Percentiles rank a stretch among this genome's conserved stretches.
Conservation (phyloP, 1,140 invertebrate genomes). For the Drosophila asahinai region DNA sequence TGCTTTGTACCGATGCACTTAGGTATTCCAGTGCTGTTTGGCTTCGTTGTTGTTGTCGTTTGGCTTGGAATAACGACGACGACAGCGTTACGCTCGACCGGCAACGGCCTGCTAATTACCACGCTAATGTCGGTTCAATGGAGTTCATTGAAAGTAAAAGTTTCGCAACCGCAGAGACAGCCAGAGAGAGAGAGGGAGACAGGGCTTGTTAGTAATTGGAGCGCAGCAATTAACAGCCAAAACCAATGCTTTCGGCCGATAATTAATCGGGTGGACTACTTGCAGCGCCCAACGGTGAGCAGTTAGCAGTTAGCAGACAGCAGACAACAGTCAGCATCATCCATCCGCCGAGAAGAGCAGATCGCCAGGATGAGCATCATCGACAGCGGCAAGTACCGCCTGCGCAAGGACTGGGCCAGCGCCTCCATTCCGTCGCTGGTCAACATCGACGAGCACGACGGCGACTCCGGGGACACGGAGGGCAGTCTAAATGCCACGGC, state of each 20-base stretch:
- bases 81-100: slow-evolving; percentile 67
- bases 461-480: slow-evolving; percentile 61
- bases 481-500: slow-evolving; percentile 58
- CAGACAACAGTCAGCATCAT: slow-evolving; percentile 14
- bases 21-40: slow-evolving; percentile 35
- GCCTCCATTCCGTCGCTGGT: slow-evolving; percentile 85
- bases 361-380: slow-evolving; percentile 73
- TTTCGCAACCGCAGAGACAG: slow-evolving; percentile 35
- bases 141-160: slow-evolving; percentile 83
- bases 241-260: slow-evolving; percentile 20
- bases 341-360: slow-evolving; percentile 16
- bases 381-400: slow-evolving; percentile 80
- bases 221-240: slow-evolving; percentile 57
- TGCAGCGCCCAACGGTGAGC: slow-evolving; percentile 58
- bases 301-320: slow-evolving; percentile 30
- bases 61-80: slow-evolving; percentile 8
- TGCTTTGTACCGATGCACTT: slow-evolving; percentile 48
- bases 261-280: slow-evolving; percentile 52
- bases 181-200: slow-evolving; percentile 1
- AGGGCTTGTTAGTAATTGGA: slow-evolving; percentile 47
- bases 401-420: slow-evolving; percentile 85
- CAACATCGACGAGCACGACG: slow-evolving; percentile 83
- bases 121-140: slow-evolving; percentile 80
- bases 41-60: slow-evolving; percentile 19
- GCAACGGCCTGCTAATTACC: slow-evolving; percentile 78